Base-by-base conservation (phyloP, 2,113 vertebrate species). In the Clarias batrachus region DNA sequence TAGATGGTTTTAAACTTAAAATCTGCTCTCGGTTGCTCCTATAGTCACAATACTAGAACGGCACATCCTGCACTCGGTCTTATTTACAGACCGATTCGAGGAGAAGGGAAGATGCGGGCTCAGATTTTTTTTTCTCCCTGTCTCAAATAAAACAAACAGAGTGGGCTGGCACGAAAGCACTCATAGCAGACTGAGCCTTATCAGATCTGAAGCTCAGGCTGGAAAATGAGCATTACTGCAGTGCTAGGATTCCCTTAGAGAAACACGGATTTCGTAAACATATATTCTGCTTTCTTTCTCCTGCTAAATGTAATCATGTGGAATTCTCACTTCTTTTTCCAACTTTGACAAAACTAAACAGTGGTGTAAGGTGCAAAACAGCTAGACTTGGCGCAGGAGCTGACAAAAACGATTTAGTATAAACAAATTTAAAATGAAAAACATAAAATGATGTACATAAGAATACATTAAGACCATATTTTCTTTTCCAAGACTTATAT, bases 71-170 rank as follows among this genome's bases (percentile, higher is more conserved):
- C 89, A 85, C 90, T 48, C 7, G 48, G 48, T 8, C 79, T 86
- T 90, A 91, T 77, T 93, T 91, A 90, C 90, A 76, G 85, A 85
- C 87, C 79, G 87, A 89, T 91, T 92, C 90, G 87, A 91, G 87
- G 87, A 82, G 83, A 88, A 88, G 85, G 86, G 87, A 89, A 85
- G 91, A 93, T 92, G 90, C 84, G 88, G 91, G 91, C 89, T 91
- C 77, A 60, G 92, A 91, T 90, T 86, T 86, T 91, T 91, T 90
- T 90, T 91, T 81, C 76, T 86, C 87, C 88, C 91, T 90, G 86
- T 90, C 89, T 85, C 81, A 88, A 89, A 91, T 88, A 93, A 94
- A 94, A 94, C 93, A 94, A 94, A 94, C 92, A 93, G 70, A 88
- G 89, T 68, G 16, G 73, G 84, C 90, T 92, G 91, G 92, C 91